Percentiles rank a stretch among this genome's conserved stretches.
Evolutionary conservation across 2,888 invertebrate species (phyloP).

Genomic region (Dryadula phaetusa): DNA sequence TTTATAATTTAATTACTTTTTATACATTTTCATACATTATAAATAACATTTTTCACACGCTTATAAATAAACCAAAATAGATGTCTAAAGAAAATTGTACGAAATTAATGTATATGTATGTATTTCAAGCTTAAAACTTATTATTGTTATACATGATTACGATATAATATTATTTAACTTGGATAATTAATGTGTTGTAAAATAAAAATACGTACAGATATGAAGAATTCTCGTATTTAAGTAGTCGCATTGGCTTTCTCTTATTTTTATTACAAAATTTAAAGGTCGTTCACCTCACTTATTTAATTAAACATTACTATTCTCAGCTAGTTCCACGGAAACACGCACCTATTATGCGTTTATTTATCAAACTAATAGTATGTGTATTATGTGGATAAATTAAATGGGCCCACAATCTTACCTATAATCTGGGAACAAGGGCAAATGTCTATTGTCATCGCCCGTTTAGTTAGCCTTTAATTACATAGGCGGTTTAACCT

Average conservation of each 20-base stretch:
- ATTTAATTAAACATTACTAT: slow-evolving; percentile 39
- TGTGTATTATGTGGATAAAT: slow-evolving; percentile 45
- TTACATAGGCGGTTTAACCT: slow-evolving; percentile 63
- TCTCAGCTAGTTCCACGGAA: slow-evolving; percentile 31
- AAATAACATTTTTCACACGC: not conserved
- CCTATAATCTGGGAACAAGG: slow-evolving; percentile 52
- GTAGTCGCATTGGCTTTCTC: not conserved
- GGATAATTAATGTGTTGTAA: too few relatives aligned
- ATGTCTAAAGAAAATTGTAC: not conserved
- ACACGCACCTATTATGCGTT: slow-evolving; percentile 39
- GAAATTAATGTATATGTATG: too few relatives aligned
- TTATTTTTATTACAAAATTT: slow-evolving; percentile 5
- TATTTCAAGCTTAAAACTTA: too few relatives aligned
- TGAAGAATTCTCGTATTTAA: not conserved
- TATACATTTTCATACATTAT: not conserved
- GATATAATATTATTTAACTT: too few relatives aligned
- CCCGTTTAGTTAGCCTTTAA: slow-evolving; percentile 66
- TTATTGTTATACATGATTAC: too few relatives aligned
- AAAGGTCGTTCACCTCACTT: slow-evolving; percentile 30
- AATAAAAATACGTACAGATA: not conserved
- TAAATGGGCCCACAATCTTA: slow-evolving; percentile 49
- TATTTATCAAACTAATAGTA: slow-evolving; percentile 37
- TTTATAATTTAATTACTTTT: slow-evolving; percentile 12
- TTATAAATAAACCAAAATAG: not conserved
- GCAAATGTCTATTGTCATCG: slow-evolving; percentile 68